Conservation (phyloP, 2,797 vertebrate species). For the Serranus cabrilla region DNA sequence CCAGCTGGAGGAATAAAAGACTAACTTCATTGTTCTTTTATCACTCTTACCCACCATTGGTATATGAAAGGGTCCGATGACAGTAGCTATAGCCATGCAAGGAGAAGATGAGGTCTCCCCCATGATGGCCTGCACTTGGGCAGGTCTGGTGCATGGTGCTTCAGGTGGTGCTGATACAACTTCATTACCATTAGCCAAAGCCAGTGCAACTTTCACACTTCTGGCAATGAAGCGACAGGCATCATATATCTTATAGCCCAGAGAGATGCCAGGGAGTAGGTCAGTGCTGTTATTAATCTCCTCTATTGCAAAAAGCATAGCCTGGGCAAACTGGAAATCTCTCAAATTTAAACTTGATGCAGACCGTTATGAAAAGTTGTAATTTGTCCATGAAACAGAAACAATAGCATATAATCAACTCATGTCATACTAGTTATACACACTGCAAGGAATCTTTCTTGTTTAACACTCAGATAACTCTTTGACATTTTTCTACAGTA, state of each 20-base stretch:
- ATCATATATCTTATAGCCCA: conserved; percentile 78
- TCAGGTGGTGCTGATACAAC: conserved; percentile 11
- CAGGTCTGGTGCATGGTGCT: conserved; percentile 58
- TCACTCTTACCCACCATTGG: conserved; percentile 64
- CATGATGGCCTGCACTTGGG: conserved; percentile 75
- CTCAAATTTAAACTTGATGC: conserved; percentile 71
- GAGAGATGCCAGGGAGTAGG: conserved; percentile 67
- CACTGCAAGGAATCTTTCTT: background rate
- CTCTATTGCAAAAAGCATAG: conserved; percentile 79
- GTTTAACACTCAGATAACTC: no score
- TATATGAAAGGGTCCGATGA: conserved; percentile 72
- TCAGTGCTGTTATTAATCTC: conserved; percentile 80
- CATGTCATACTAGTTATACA: background rate
- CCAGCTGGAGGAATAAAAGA: no score
- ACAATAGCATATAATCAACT: background rate
- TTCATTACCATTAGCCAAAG: conserved; percentile 66
- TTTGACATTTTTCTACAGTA: no score
- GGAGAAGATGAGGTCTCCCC: conserved; percentile 76
- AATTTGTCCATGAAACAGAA: background rate
- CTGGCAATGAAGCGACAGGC: conserved; percentile 67
- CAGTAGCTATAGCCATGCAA: conserved; percentile 70
- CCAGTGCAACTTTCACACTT: conserved; percentile 63
- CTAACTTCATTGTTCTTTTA: no score
- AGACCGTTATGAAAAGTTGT: background rate
- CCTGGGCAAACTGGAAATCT: conserved; percentile 75